Evolutionary conservation across 2,113 vertebrate species (phyloP).

Genomic region (Callithrix jacchus): DNA sequence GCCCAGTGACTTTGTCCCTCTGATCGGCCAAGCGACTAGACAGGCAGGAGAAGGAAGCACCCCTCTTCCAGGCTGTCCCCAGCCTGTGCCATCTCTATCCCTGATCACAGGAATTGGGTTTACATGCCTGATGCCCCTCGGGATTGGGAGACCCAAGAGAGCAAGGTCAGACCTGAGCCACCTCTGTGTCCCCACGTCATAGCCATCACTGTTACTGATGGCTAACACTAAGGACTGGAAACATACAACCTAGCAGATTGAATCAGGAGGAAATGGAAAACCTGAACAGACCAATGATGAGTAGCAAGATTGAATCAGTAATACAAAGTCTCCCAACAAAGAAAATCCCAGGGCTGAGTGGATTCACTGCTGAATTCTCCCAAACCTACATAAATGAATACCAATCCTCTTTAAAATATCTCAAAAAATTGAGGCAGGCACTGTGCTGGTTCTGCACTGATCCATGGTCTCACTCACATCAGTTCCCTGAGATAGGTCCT

Average conservation of each 20-base stretch:
- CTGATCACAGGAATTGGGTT: not conserved
- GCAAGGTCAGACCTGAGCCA: not conserved
- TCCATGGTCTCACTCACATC: not conserved
- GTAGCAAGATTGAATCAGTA: too few species aligned
- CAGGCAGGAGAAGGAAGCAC: not conserved
- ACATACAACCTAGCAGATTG: too few species aligned
- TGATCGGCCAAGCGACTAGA: not conserved
- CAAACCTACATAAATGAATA: too few species aligned
- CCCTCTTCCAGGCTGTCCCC: not conserved
- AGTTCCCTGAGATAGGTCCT: not conserved
- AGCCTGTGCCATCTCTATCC: not conserved
- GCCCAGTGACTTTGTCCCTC: conserved; percentile 57
- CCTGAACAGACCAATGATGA: too few species aligned
- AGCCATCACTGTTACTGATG: not conserved
- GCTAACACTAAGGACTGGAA: not conserved
- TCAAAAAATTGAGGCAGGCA: not conserved
- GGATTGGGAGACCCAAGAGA: not conserved
- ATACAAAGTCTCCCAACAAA: too few species aligned
- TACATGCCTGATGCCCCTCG: not conserved
- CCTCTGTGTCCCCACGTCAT: not conserved
- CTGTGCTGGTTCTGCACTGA: not conserved
- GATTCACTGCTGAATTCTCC: too few species aligned
- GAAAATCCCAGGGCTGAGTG: too few species aligned
- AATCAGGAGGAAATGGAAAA: too few species aligned
- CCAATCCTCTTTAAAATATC: too few species aligned